These are phyloP conservation scores for Saxicola maurus DNA, from an alignment of 2,797 vertebrate species.

Conservation along the genomic window DNA sequence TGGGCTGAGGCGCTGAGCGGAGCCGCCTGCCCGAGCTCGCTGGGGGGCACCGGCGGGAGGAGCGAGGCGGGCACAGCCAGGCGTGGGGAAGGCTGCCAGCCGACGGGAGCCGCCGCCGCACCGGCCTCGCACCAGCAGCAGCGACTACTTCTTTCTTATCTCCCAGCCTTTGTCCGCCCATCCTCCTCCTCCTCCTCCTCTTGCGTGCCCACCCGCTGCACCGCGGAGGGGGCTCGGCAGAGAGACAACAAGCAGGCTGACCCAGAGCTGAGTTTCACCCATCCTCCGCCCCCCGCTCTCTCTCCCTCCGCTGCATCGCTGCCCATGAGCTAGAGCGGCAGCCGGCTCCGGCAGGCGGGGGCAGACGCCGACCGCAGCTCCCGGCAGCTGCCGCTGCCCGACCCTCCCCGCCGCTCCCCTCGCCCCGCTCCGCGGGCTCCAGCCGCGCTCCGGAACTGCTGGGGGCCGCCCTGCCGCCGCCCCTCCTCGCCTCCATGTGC, in stretches of 20 bases:
- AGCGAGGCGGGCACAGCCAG: background rate
- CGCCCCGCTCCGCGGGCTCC: constrained; percentile 18
- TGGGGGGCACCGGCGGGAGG: background rate
- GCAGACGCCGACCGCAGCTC: constrained; percentile 24
- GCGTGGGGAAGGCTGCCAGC: background rate
- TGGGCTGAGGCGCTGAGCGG: constrained; percentile 3
- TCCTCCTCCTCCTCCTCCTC: constrained; percentile 37
- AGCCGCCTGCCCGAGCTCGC: constrained; percentile 26
- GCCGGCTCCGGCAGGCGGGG: constrained; percentile 17
- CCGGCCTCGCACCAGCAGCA: constrained; percentile 18
- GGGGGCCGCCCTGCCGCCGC: constrained; percentile 48
- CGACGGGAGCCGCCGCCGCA: background rate
- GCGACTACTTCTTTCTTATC: constrained; percentile 33
- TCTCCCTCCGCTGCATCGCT: constrained; percentile 14
- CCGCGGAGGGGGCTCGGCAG: constrained; percentile 1
- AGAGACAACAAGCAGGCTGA: constrained; percentile 33
- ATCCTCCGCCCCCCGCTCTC: background rate
- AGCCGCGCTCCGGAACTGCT: constrained; percentile 27
- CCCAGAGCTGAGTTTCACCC: constrained; percentile 39
- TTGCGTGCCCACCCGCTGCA: constrained; percentile 42
- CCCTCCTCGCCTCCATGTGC: constrained; percentile 75
- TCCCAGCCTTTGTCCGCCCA: constrained; percentile 53
- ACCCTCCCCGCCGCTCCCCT: background rate
- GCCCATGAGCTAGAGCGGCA: constrained; percentile 52
- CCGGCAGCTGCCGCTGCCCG: background rate